Evolutionary conservation across 2,797 vertebrate species (phyloP), one percentile per base, ranked within the genome.

Genomic region (Urocyon cinereoargenteus): DNA sequence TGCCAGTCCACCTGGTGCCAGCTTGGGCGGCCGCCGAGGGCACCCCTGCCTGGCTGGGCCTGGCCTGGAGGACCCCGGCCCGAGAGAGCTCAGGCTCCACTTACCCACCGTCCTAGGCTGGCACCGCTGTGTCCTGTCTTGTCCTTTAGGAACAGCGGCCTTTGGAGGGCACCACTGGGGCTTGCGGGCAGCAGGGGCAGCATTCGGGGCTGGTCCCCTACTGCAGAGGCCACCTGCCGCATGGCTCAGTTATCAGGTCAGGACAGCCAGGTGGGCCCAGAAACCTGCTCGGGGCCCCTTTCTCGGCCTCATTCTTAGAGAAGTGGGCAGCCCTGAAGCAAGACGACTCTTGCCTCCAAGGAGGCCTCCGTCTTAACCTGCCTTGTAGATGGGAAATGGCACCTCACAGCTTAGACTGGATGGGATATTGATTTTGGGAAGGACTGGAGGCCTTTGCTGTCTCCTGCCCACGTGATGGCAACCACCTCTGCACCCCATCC

Each of bases 221-320:
- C 40, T 1, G 40, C 40, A 45, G 40, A 45, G 40, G 40, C 40
- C 40, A 45, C 40, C 40, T 45, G 40, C 40, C 40, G 7, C 40
- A 3, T 55, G 36, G 31, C 59, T 85, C 53, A 79, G 28, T 57
- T 28, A n/a, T 45, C 70, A 59, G 36, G 19, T 53, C 6, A 15
- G 51, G 45, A 81, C 73, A 28, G 64, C 64, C 75, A 34, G 10
- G 84, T 14, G 14, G 73, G 28, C 34, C 72, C 34, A 49, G 49
- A 53, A 40, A 62, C n/a, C 31, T n/a, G n/a, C 75, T 78, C 55
- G 13, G 59, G n/a, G 40, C 62, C 70, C 28, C 16, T 13, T 70
- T 87, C 64, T 21, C 49, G 78, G 79, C 51, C n/a, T 92, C 22
- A 28, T 73, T 81, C 49, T 95, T 45, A 34, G 28, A 66, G 86